A percentile compares a stretch with the other conserved stretches of the same genome.
phyloP scores from a whole-genome alignment of 1,140 invertebrate genomes.

The Drosophila kikkawai region DNA sequence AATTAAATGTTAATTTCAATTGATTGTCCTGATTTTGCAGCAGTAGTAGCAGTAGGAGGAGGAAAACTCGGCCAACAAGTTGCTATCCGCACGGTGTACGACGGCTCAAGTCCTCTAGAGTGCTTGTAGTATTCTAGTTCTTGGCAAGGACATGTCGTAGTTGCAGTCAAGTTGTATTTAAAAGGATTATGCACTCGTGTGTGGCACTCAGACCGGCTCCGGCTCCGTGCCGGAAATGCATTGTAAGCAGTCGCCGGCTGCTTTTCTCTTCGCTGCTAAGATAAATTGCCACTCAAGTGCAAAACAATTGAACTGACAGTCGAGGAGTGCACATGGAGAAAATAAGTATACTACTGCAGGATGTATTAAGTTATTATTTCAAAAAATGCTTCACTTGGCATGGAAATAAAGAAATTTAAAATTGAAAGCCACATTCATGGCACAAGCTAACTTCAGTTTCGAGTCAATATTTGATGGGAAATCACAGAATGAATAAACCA shows the following conservation, averaged over 20 bases:
- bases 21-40: slow-evolving; percentile 59
- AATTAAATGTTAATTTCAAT: slow-evolving; percentile 81
- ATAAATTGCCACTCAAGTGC: slow-evolving; percentile 76
- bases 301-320: slow-evolving; percentile 74
- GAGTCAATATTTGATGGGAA: slow-evolving; percentile 1
- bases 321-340: slow-evolving; percentile 16
- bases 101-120: slow-evolving; percentile 24
- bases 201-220: slow-evolving; percentile 45
- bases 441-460: not conserved
- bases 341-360: too few relatives aligned
- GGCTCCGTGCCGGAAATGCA: slow-evolving; percentile 63
- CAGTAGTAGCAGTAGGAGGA: too few relatives aligned
- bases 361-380: not conserved
- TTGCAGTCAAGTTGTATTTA: slow-evolving; percentile 67
- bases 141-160: slow-evolving; percentile 54
- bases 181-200: slow-evolving; percentile 79
- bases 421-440: not conserved
- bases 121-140: slow-evolving; percentile 37
- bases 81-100: slow-evolving; percentile 14
- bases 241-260: slow-evolving; percentile 66
- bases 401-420: not conserved
- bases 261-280: slow-evolving; percentile 50
- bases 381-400: not conserved
- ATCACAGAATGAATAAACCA: slow-evolving; percentile 10
- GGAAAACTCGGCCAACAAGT: slow-evolving; percentile 38